Conservation (phyloP, 2,113 vertebrate genomes). For the Tonatia bakeri region DNA sequence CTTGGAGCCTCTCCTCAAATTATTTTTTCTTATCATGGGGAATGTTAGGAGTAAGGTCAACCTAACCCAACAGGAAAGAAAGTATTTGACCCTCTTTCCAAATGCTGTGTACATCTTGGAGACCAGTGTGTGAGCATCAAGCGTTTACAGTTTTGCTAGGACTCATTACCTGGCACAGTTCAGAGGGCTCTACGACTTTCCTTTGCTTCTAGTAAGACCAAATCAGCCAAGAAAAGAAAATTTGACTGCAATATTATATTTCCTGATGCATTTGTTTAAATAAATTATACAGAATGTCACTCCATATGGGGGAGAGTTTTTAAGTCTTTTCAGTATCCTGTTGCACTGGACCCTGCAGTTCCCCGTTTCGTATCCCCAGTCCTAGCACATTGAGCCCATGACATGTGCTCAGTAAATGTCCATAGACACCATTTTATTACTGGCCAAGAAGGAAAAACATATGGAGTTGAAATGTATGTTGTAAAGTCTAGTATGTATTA, state of each 20-base stretch:
- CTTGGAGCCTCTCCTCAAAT: background rate
- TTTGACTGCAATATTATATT: background rate
- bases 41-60: background rate
- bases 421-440: background rate
- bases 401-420: background rate
- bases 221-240: background rate
- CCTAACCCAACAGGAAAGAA: background rate
- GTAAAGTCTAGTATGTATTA: background rate
- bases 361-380: background rate
- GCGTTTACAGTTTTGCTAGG: background rate
- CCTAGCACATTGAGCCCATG: background rate
- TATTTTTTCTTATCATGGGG: background rate
- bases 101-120: background rate
- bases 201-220: background rate
- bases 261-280: background rate
- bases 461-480: background rate
- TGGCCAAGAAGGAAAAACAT: background rate
- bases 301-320: background rate
- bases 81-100: background rate
- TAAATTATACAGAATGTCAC: background rate
- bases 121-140: background rate
- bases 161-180: background rate
- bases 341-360: background rate
- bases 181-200: background rate
- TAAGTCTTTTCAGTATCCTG: background rate